These are phyloP conservation scores for Brienomyrus longianalis DNA, from an alignment of 2,113 vertebrate genomes.

Conservation along the genomic window DNA sequence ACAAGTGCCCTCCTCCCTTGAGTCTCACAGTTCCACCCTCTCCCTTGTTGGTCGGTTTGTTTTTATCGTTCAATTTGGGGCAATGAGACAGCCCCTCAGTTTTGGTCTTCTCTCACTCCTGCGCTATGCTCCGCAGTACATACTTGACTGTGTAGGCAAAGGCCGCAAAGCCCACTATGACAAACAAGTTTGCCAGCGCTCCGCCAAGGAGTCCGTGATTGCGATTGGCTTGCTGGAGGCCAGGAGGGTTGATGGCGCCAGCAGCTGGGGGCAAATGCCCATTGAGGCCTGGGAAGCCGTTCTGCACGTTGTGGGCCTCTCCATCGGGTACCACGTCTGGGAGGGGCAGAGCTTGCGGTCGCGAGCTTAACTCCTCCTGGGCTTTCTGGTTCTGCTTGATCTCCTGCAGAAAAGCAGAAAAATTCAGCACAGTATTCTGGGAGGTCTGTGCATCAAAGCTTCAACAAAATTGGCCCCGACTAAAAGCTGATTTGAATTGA, in stretches of 20 bases:
- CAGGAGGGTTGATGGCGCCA: conserved; percentile 57
- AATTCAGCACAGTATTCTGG: background rate
- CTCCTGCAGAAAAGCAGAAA: conserved; percentile 58
- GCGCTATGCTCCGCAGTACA: conserved; percentile 94
- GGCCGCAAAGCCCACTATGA: conserved; percentile 93
- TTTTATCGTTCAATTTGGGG: conserved; percentile 13
- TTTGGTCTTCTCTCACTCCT: conserved; percentile 70
- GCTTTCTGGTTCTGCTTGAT: conserved; percentile 89
- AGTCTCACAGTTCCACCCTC: conserved; percentile 6
- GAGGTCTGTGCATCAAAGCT: background rate
- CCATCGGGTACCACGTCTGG: conserved; percentile 89
- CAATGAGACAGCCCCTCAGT: background rate
- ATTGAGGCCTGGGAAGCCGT: conserved; percentile 61
- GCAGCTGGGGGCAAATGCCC: conserved; percentile 55
- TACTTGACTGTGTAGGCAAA: conserved; percentile 98
- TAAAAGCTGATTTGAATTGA: too few relatives aligned
- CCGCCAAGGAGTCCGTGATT: conserved; percentile 94
- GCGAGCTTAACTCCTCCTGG: conserved; percentile 76
- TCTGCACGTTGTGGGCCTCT: conserved; percentile 66
- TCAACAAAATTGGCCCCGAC: background rate
- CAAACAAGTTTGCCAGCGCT: conserved; percentile 92
- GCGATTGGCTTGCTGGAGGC: conserved; percentile 84
- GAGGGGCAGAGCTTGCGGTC: conserved; percentile 79
- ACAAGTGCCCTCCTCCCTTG: conserved; percentile 2
- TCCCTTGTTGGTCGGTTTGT: conserved; percentile 25